Evolutionary conservation across 2,113 vertebrate genomes (phyloP).

Genomic region (Agapornis roseicollis): DNA sequence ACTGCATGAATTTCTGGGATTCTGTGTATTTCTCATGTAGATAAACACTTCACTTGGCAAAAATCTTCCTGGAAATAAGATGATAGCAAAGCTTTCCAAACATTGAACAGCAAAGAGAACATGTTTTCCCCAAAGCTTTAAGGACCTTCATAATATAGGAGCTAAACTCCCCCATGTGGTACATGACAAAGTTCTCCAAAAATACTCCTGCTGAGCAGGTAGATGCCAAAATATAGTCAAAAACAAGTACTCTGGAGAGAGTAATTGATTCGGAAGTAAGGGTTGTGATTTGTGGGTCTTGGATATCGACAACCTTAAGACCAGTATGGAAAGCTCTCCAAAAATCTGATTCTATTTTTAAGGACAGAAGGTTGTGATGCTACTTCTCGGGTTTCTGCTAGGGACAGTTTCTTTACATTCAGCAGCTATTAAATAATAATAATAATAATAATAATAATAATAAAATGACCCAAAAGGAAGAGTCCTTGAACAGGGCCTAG

Average conservation of each 20-base stretch:
- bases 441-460: no score
- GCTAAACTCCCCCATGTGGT: neutral
- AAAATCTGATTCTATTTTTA: neutral
- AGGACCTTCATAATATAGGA: neutral
- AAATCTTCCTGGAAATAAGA: neutral
- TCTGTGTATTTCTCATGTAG: neutral
- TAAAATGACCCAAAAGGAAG: neutral
- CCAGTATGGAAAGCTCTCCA: neutral
- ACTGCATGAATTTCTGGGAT: neutral
- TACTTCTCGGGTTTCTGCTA: neutral
- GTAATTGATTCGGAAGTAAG: neutral
- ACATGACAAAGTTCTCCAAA: neutral
- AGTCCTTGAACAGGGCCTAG: neutral
- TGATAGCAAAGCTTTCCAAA: neutral
- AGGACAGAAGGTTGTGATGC: neutral
- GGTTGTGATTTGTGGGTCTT: neutral
- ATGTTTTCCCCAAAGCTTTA: neutral
- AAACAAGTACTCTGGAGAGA: neutral
- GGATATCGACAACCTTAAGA: neutral
- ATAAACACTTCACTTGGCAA: neutral
- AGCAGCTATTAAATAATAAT: no score
- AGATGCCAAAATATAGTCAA: neutral
- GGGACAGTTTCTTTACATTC: neutral
- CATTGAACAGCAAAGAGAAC: neutral
- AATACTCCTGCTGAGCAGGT: neutral